Base-by-base conservation (phyloP, 1,140 invertebrate species). In the Cherax destructor region DNA sequence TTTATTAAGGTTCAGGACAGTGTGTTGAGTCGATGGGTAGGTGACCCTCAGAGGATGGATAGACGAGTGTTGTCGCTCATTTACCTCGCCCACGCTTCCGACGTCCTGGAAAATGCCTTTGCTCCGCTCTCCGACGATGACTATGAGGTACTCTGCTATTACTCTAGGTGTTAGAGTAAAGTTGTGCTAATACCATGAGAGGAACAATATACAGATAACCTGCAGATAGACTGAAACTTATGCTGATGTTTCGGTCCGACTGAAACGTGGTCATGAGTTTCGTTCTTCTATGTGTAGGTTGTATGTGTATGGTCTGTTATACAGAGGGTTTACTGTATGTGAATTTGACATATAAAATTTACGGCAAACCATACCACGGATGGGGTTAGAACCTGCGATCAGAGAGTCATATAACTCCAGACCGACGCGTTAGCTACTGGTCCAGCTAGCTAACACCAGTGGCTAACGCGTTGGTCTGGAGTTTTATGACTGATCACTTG, bases 61-160 rank as follows among this genome's bases (percentile, higher is more conserved):
- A 98, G 97, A 94, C 96, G 99, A 77, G 97, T 98, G 92, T 95
- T 99, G 92, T 97, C 99, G 41, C 95, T 99, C 80, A 96, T 99
- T 93, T 97, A 99, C 94, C 95, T 99, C 83, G 98, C 99, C 41
- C 99, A 99, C 95, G 98, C 99, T 21, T 99, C 99, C 79, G 99
- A 99, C 95, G 99, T 99, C 21, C 95, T 99, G 7, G 99, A 99
- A 95, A 99, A 99, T 95, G 99, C 99, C n/a, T 99, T 99, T 95
- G 98, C 98, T 41, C 98, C 99, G 2, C 96, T 99, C 3, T 99
- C 98, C 72, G 99, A 99, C 94, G 98, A 99, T 94, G 99, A 99
- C 94, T 99, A 99, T 94, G 99, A 99, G 95, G 95, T 99, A 91
- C 65, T 99, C 24, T 4, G 21, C 16, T 41, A n/a, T 41, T 41